Conservation (phyloP, 2,797 vertebrate genomes). For the Monodelphis domestica region DNA sequence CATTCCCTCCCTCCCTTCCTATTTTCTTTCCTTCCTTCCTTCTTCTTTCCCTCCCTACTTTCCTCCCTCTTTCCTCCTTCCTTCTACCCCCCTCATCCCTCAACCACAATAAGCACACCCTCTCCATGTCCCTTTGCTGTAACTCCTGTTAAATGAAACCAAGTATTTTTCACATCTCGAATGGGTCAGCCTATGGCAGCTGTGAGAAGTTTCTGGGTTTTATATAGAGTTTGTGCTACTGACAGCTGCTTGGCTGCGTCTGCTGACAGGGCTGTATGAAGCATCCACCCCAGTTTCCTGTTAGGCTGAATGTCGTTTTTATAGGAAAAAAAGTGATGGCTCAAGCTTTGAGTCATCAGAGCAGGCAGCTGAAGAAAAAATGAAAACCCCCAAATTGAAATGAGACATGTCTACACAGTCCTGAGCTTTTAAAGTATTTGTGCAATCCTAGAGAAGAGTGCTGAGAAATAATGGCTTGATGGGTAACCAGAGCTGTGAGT, state of each 20-base stretch:
- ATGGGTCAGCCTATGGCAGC: neutral
- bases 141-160: neutral
- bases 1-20: too few relatives aligned
- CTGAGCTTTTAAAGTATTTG: neutral
- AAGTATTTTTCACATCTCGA: neutral
- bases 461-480: neutral
- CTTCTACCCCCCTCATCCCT: too few relatives aligned
- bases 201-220: conserved; percentile 17
- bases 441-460: neutral
- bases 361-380: neutral
- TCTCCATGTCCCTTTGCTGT: neutral
- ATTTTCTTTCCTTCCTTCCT: neutral
- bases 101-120: neutral
- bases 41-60: too few relatives aligned
- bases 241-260: conserved; percentile 34
- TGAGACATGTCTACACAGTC: neutral
- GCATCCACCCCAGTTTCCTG: conserved; percentile 22
- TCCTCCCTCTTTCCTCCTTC: too few relatives aligned
- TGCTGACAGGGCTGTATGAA: conserved; percentile 34
- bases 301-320: conserved; percentile 9
- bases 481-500: neutral
- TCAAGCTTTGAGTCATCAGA: neutral
- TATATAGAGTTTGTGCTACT: neutral
- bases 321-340: neutral
- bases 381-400: neutral